Evolutionary conservation across 2,797 vertebrate genomes (phyloP).

Genomic region (Delichon dasypus): DNA sequence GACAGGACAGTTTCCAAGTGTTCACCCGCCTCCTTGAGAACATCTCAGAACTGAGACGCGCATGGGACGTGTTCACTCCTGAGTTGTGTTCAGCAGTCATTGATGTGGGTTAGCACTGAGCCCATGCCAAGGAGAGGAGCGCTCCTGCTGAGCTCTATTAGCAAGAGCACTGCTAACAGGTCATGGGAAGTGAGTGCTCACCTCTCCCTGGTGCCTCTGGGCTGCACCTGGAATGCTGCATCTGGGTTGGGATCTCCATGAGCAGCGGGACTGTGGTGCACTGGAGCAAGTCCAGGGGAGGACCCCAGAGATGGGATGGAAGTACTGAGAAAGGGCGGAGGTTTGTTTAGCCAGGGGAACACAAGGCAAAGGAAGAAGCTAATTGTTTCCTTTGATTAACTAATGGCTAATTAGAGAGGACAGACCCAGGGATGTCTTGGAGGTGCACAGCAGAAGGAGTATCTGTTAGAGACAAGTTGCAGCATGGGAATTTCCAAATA

Average conservation of each 20-base stretch:
- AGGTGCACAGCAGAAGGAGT: not conserved
- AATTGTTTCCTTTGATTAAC: not conserved
- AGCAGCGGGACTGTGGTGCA: rapidly evolving
- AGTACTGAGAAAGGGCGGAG: not conserved
- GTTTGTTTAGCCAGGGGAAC: not conserved
- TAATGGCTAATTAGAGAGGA: not conserved
- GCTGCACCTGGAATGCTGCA: not conserved
- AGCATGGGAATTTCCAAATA: not conserved
- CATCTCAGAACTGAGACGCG: not conserved
- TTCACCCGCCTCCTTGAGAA: not conserved
- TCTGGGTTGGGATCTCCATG: rapidly evolving
- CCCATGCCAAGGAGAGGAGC: not conserved
- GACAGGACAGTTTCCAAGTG: not conserved
- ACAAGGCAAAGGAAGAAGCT: not conserved
- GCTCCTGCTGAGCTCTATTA: not conserved
- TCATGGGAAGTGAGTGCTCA: not conserved
- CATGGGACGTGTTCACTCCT: not conserved
- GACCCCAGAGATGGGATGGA: not conserved
- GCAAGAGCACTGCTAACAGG: not conserved
- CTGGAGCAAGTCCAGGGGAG: not conserved
- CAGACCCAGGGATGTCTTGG: not conserved
- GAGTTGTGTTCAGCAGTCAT: not conserved
- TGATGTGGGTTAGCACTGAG: not conserved
- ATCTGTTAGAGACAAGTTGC: not conserved
- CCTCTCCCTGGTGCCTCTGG: not conserved